These are phyloP conservation scores for Brachyptera putata DNA, from an alignment of 2,888 invertebrate genomes.

Conservation along the genomic window DNA sequence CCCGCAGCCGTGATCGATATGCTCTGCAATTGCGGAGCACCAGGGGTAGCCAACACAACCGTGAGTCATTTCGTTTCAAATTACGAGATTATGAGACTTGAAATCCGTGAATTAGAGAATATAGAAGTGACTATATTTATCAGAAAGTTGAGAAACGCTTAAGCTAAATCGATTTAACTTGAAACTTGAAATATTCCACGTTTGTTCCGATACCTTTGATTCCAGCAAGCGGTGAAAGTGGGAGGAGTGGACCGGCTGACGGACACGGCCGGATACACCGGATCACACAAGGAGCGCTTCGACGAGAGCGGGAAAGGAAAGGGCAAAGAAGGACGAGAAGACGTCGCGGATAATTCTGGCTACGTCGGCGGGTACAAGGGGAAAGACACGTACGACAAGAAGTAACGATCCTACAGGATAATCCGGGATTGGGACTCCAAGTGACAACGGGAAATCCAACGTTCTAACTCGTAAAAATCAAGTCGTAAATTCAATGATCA, in stretches of 20 bases:
- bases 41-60: slow-evolving; percentile 40
- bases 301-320: slow-evolving; percentile 44
- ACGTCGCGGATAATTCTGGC: slow-evolving; percentile 40
- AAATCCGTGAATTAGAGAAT: too few relatives aligned
- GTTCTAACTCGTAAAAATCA: too few relatives aligned
- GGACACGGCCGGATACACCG: slow-evolving; percentile 45
- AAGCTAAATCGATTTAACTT: too few relatives aligned
- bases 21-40: slow-evolving; percentile 42
- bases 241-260: slow-evolving; percentile 44
- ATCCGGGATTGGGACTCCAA: too few relatives aligned
- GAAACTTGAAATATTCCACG: too few relatives aligned
- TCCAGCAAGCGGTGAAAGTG: slow-evolving; percentile 36
- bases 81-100: too few relatives aligned
- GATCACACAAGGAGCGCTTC: slow-evolving; percentile 45
- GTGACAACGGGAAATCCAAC: too few relatives aligned
- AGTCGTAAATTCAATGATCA: too few relatives aligned
- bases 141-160: too few relatives aligned
- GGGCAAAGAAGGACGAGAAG: slow-evolving; percentile 44
- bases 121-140: not conserved
- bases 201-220: too few relatives aligned
- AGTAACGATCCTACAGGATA: too few relatives aligned
- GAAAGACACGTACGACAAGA: slow-evolving; percentile 36
- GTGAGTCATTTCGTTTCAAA: too few relatives aligned
- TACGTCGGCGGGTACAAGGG: slow-evolving; percentile 45
- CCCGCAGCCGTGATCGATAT: slow-evolving; percentile 42